phyloP scores from a whole-genome alignment of 1,140 invertebrate species.

The Trichonephila inaurata region DNA sequence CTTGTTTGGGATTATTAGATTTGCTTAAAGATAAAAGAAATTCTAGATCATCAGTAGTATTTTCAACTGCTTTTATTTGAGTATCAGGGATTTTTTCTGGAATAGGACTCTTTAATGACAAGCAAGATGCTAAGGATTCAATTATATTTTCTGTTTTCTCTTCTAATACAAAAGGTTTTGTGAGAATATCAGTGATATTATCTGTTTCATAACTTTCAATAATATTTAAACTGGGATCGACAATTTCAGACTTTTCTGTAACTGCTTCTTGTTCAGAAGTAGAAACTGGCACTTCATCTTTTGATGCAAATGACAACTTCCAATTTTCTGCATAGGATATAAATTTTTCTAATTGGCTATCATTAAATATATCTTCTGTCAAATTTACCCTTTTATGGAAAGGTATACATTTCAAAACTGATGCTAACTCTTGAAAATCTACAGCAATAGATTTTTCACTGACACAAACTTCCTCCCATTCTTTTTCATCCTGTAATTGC shows the following conservation, averaged over 20 bases:
- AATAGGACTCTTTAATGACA: slow-evolving; percentile 48
- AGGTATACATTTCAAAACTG: slow-evolving; percentile 57
- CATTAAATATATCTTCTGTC: slow-evolving; percentile 56
- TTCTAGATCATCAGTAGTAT: slow-evolving; percentile 55
- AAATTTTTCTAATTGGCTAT: slow-evolving; percentile 44
- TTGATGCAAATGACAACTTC: background rate
- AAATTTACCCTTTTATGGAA: slow-evolving; percentile 57
- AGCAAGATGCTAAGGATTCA: slow-evolving; percentile 58
- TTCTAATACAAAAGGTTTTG: slow-evolving; percentile 8
- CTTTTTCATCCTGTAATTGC: slow-evolving; percentile 63
- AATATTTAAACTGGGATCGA: slow-evolving; percentile 51
- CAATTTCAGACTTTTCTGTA: slow-evolving; percentile 6
- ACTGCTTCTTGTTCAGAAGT: background rate
- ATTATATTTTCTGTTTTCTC: slow-evolving; percentile 63
- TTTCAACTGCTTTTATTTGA: background rate
- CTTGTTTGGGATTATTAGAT: slow-evolving; percentile 36
- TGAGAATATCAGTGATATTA: background rate
- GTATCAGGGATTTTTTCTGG: background rate
- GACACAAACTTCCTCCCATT: slow-evolving; percentile 51
- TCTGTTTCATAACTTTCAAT: slow-evolving; percentile 49
- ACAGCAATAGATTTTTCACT: slow-evolving; percentile 44
- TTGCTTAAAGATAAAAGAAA: slow-evolving; percentile 63
- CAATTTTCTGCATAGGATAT: slow-evolving; percentile 9
- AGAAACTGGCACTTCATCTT: background rate
- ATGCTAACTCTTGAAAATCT: slow-evolving; percentile 45